Percentiles rank a stretch among this genome's conserved stretches.
Conservation (phyloP, 1,140 invertebrate species). For the Drosophila lacertosa region DNA sequence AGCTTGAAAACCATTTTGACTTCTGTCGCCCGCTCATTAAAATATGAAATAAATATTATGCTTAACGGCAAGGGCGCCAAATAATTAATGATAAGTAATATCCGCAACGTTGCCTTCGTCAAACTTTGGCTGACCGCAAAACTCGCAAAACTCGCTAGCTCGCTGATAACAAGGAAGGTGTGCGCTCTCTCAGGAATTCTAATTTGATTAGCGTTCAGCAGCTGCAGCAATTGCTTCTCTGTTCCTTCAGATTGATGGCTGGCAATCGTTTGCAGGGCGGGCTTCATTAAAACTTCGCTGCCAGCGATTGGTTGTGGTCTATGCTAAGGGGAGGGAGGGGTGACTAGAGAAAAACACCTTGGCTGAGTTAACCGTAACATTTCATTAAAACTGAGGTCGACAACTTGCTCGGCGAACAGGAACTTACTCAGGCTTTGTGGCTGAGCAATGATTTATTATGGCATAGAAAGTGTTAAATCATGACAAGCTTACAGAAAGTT, state of each 20-base stretch:
- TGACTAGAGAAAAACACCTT: conserved; percentile 1
- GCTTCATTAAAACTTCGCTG: conserved; percentile 54
- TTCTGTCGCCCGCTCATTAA: conserved; percentile 48
- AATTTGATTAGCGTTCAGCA: conserved; percentile 43
- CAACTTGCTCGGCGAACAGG: conserved; percentile 14
- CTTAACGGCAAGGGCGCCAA: conserved; percentile 23
- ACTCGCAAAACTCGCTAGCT: no score
- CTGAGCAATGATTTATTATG: conserved; percentile 17
- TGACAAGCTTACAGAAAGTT: neutral
- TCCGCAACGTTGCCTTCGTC: conserved; percentile 34
- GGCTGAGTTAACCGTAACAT: conserved; percentile 38
- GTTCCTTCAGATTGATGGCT: conserved; percentile 29
- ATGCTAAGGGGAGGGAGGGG: no score
- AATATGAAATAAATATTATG: conserved; percentile 55
- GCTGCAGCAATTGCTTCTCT: conserved; percentile 2
- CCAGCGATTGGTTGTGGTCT: conserved; percentile 46
- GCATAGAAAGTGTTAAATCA: neutral
- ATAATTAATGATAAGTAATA: conserved; percentile 63
- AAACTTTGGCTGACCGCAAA: conserved; percentile 51
- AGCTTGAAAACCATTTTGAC: conserved; percentile 24
- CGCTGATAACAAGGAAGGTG: conserved; percentile 34
- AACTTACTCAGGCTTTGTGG: conserved; percentile 8
- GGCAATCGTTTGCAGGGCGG: conserved; percentile 40
- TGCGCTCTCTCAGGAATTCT: conserved; percentile 26
- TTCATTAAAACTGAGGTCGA: conserved; percentile 52